These are phyloP conservation scores for Pseudomyrmex pallidus DNA, from an alignment of 1,140 invertebrate genomes.

Conservation along the genomic window DNA sequence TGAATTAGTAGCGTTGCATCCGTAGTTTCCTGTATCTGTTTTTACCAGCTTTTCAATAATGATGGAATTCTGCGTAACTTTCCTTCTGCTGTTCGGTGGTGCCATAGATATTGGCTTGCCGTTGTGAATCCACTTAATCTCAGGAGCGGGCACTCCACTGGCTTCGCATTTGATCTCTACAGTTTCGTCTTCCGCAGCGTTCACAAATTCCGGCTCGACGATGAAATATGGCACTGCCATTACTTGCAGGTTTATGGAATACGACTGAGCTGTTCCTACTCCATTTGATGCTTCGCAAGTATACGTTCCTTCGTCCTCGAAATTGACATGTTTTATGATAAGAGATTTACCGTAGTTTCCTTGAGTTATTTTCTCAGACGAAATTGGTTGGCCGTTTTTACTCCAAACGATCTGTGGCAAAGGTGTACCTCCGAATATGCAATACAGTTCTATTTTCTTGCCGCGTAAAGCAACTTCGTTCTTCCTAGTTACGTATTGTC, in stretches of 20 bases:
- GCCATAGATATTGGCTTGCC: constrained; percentile 94
- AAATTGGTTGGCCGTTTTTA: constrained; percentile 90
- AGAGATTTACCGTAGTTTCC: constrained; percentile 97
- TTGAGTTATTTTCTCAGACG: constrained; percentile 91
- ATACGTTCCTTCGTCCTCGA: constrained; percentile 94
- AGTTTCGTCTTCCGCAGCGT: constrained; percentile 96
- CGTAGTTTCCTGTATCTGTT: constrained; percentile 98
- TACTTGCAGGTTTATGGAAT: constrained; percentile 93
- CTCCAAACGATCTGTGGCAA: constrained; percentile 93
- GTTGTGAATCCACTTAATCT: constrained; percentile 98
- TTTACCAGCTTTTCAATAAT: constrained; percentile 93
- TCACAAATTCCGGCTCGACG: constrained; percentile 94
- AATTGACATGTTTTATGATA: constrained; percentile 93
- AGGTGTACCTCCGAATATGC: constrained; percentile 96
- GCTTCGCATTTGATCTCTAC: constrained; percentile 95
- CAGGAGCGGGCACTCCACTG: constrained; percentile 93
- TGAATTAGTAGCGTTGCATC: constrained; percentile 99
- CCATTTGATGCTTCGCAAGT: constrained; percentile 97
- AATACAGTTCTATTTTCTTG: constrained; percentile 92
- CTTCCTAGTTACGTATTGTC: constrained; percentile 94
- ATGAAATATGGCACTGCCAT: constrained; percentile 96
- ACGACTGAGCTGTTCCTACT: constrained; percentile 92
- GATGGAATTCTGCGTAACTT: constrained; percentile 90
- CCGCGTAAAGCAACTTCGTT: constrained; percentile 94
- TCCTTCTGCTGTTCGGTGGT: constrained; percentile 90